A percentile compares a stretch with the other conserved stretches of the same genome.
These are phyloP conservation scores for Trichogramma dendrolimi DNA, from an alignment of 2,888 invertebrate species.

Conservation along the genomic window DNA sequence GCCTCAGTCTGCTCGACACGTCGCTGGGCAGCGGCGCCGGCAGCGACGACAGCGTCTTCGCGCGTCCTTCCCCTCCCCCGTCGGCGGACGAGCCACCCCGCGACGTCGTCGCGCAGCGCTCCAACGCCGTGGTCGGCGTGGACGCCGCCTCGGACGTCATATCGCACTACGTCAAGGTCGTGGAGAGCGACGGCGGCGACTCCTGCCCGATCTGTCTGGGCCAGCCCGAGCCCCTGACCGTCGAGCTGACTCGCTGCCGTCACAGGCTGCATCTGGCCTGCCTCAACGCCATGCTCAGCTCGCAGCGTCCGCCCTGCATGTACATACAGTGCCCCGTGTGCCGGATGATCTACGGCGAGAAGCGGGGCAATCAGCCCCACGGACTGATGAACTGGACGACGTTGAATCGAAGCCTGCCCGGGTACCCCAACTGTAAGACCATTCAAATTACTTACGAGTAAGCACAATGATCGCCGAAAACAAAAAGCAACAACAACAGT, in stretches of 20 bases:
- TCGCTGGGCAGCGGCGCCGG: constrained; percentile 68
- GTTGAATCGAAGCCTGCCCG: constrained; percentile 66
- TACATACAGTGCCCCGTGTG: constrained; percentile 85
- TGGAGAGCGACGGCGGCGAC: constrained; percentile 64
- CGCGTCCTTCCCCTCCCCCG: too few relatives aligned
- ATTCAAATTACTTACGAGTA: constrained; percentile 81
- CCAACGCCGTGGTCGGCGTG: constrained; percentile 43
- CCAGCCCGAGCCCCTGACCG: constrained; percentile 56
- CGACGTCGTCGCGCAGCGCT: too few relatives aligned
- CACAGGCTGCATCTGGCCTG: constrained; percentile 80
- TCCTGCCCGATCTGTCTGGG: constrained; percentile 69
- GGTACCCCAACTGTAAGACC: constrained; percentile 65
- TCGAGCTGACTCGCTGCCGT: constrained; percentile 68
- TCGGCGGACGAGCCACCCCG: too few relatives aligned
- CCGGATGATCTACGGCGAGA: constrained; percentile 78
- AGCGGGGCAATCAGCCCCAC: constrained; percentile 74
- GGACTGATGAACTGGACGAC: constrained; percentile 80
- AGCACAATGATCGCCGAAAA: constrained; percentile 40
- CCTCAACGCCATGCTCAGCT: constrained; percentile 69
- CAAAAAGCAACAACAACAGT: background rate
- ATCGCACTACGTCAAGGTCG: constrained; percentile 67
- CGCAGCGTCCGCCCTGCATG: constrained; percentile 58
- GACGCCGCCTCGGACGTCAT: constrained; percentile 62
- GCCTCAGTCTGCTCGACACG: constrained; percentile 61
- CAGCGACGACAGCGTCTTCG: constrained; percentile 58